Evolutionary conservation across 2,888 invertebrate genomes (phyloP).

Genomic region (Mythimna vitellina): DNA sequence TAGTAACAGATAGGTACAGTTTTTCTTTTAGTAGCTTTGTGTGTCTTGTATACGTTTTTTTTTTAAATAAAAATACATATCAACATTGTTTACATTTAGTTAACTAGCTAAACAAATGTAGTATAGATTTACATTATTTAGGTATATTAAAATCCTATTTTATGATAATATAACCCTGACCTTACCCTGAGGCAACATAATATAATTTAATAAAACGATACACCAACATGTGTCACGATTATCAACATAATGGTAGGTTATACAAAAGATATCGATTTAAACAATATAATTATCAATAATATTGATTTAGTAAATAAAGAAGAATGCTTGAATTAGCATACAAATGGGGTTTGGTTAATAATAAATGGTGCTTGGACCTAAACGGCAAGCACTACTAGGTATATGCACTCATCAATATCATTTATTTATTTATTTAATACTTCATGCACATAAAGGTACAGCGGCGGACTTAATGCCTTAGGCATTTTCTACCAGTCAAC

Average conservation of each 20-base stretch:
- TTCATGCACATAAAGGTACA: too few relatives aligned
- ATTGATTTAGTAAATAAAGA: conserved; percentile 23
- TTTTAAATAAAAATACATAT: too few relatives aligned
- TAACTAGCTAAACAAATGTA: not conserved
- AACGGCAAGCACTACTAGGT: not conserved
- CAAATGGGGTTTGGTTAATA: conserved; percentile 4
- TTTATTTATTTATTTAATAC: too few relatives aligned
- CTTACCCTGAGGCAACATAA: conserved; percentile 24
- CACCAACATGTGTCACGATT: conserved; percentile 28
- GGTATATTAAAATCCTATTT: conserved; percentile 2
- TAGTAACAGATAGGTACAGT: too few relatives aligned
- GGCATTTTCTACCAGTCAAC: too few relatives aligned
- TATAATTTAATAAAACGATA: conserved; percentile 18
- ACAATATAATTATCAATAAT: conserved; percentile 14
- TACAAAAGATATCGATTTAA: conserved; percentile 24
- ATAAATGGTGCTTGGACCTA: conserved; percentile 17
- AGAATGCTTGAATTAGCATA: conserved; percentile 25
- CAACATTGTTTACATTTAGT: too few relatives aligned
- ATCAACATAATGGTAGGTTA: conserved; percentile 36
- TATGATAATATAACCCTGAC: conserved; percentile 22
- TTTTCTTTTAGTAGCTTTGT: too few relatives aligned
- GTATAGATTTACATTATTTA: not conserved
- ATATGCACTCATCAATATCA: not conserved
- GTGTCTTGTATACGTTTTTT: too few relatives aligned
- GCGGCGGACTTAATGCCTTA: too few relatives aligned